Evolutionary conservation across 2,113 vertebrate species (phyloP).

Genomic region (Dipodomys ordii): DNA sequence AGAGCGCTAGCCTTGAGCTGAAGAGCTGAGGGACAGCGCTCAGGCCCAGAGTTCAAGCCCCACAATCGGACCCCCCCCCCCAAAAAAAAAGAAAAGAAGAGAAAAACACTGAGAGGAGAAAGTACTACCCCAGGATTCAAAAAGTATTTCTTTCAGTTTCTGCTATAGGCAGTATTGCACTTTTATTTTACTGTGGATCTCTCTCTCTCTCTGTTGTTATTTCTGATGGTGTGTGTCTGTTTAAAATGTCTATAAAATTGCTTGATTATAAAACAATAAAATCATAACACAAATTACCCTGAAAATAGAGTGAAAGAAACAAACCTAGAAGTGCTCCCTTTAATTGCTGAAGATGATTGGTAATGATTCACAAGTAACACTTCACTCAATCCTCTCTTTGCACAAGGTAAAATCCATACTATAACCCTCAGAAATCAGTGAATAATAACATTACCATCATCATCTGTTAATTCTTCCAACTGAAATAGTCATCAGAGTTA

Average conservation of each 20-base stretch:
- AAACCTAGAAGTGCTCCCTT: not conserved
- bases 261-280: slow-evolving; percentile 4
- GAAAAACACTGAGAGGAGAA: not conserved
- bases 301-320: not conserved
- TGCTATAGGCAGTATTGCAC: accelerated
- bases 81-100: no score
- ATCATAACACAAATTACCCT: not conserved
- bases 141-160: not conserved
- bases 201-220: accelerated
- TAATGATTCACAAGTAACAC: not conserved
- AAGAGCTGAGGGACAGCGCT: no score
- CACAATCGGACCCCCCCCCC: no score
- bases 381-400: not conserved
- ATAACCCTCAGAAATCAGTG: not conserved
- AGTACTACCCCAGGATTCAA: accelerated
- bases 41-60: no score
- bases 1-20: no score
- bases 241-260: not conserved
- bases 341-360: not conserved
- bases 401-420: not conserved
- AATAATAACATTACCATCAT: not conserved
- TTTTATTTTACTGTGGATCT: not conserved
- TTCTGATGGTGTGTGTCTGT: not conserved
- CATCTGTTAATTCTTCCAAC: not conserved
- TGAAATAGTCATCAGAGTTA: not conserved